Conservation (phyloP, 2,113 vertebrate species). For the Pagrus major region DNA sequence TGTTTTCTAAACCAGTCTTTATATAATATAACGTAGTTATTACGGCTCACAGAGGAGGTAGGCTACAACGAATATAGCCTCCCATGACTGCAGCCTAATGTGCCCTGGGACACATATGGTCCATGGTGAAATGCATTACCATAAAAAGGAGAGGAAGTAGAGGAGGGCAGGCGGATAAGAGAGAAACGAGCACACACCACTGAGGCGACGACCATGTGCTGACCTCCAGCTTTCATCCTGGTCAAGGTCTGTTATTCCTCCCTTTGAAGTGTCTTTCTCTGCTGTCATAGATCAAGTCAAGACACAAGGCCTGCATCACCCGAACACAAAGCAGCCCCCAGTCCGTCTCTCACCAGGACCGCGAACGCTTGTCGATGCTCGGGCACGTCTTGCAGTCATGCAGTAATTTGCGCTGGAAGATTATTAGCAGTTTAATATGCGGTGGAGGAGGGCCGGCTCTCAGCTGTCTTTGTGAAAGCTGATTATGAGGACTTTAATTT, state of each 20-base stretch:
- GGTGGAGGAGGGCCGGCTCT: constrained; percentile 49
- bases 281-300: constrained; percentile 56
- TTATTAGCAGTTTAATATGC: constrained; percentile 58
- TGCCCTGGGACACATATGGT: constrained; percentile 19
- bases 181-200: constrained; percentile 18
- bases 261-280: constrained; percentile 73
- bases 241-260: constrained; percentile 61
- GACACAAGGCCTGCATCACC: constrained; percentile 38
- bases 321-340: constrained; percentile 42
- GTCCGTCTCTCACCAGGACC: background rate
- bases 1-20: background rate
- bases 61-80: background rate
- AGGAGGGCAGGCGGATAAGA: constrained; percentile 15
- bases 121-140: constrained; percentile 34
- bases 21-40: background rate
- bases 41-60: background rate
- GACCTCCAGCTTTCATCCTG: constrained; percentile 62
- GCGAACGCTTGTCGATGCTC: background rate
- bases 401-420: constrained; percentile 42
- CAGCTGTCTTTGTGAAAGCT: constrained; percentile 70
- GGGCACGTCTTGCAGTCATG: background rate
- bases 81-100: constrained; percentile 8
- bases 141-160: constrained; percentile 29
- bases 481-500: constrained; percentile 75
- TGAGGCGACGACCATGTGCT: constrained; percentile 45